These are phyloP conservation scores for Chrysochloris asiatica DNA, from an alignment of 2,113 vertebrate genomes.

Conservation along the genomic window DNA sequence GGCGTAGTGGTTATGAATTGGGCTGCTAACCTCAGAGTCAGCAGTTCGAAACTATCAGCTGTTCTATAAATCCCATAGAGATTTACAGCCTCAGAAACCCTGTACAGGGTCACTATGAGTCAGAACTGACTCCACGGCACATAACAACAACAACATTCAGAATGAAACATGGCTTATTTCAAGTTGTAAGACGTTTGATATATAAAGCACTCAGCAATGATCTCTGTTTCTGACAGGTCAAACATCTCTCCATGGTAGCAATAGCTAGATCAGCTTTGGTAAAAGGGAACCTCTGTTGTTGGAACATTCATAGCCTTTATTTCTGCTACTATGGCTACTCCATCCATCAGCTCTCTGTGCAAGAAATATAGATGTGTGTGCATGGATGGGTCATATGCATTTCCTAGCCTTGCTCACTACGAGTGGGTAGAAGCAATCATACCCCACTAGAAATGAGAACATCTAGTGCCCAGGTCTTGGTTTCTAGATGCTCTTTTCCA, in stretches of 20 bases:
- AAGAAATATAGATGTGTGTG: neutral
- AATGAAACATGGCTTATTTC: neutral
- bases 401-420: neutral
- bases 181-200: neutral
- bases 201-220: neutral
- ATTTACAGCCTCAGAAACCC: no score
- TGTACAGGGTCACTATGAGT: no score
- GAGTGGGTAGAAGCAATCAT: neutral
- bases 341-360: neutral
- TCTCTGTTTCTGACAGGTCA: neutral
- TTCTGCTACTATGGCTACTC: neutral
- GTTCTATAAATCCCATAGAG: no score
- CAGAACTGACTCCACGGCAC: no score
- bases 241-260: neutral
- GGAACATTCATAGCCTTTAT: neutral
- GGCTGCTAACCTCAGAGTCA: no score
- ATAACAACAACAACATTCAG: neutral
- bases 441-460: neutral
- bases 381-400: neutral
- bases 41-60: no score
- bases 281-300: neutral
- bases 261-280: neutral
- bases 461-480: neutral
- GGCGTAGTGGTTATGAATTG: no score
- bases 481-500: slow-evolving; percentile 10